Evolutionary conservation across 2,113 vertebrate species (phyloP), one percentile per base, ranked within the genome.

Genomic region (Atherinomorus stipes): DNA sequence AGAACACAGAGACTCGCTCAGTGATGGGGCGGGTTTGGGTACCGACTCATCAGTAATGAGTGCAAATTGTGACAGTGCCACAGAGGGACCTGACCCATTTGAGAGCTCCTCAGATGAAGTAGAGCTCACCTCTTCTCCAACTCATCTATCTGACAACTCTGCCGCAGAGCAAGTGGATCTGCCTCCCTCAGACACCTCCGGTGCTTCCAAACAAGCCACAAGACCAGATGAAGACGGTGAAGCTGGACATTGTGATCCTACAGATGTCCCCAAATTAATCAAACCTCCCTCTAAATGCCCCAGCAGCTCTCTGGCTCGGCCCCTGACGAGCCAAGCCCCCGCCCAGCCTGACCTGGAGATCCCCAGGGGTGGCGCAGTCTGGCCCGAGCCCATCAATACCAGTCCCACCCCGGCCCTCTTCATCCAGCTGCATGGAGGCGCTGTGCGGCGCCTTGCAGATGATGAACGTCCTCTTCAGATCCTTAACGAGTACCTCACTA

Each of bases 401-500:
- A 74, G 56, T 28, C 86, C 76, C 0, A 80, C 86, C 28, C 94
- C 94, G 19, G 86, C 94, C 56, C 87, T 97, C 25, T 97, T 95
- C 6, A 87, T 97, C 71, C 96, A 97, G 88, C 93, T 98, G 37
- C 96, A 97, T 31, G 96, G 96, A n/a, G 96, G 96, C 83, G 93
- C 93, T 1, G 94, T 95, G 80, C 91, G 95, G 67, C 89, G 95
- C 57, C 90, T 98, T 87, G 94, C 91, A 65, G 92, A 94, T 4
- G 93, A 96, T 1, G 96, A 98, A 90, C 94, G 86, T 90, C 96
- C 96, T 4, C 91, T 98, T 84, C 95, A 95, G 89, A 93, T 98
- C 67, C 90, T 97, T 45, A 96, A 96, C 53, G 94, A 97, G 84
- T 98, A 97, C 94, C 95, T 98, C 84, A 94, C 93, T 50, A 94